These are phyloP conservation scores for Oxyruncus cristatus DNA, from an alignment of 2,113 vertebrate species.

Conservation along the genomic window DNA sequence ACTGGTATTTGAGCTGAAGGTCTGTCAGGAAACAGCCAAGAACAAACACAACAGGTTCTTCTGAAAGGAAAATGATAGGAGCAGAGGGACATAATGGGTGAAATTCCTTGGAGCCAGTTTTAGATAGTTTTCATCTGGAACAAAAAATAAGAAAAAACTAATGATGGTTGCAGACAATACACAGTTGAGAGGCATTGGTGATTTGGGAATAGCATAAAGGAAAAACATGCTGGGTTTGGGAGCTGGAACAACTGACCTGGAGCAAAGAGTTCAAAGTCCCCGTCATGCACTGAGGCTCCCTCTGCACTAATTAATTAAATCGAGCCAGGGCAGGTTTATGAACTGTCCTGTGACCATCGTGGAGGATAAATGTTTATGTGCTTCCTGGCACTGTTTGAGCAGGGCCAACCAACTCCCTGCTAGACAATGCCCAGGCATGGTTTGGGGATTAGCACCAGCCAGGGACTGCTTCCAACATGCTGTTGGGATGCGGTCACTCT, in stretches of 20 bases:
- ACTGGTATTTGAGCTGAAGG: background rate
- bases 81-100: background rate
- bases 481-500: conserved; percentile 31
- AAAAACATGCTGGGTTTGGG: background rate
- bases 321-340: background rate
- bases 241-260: background rate
- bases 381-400: background rate
- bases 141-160: background rate
- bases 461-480: background rate
- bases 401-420: background rate
- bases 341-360: background rate
- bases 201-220: background rate
- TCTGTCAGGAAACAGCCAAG: conserved; percentile 42
- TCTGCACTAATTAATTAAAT: conserved; percentile 41
- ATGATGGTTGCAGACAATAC: conserved; percentile 21
- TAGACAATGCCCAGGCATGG: conserved; percentile 31
- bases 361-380: conserved; percentile 13
- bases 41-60: conserved; percentile 55
- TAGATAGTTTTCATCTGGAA: conserved; percentile 20
- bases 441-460: background rate
- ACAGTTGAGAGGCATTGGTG: background rate
- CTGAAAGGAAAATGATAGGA: conserved; percentile 41
- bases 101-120: conserved; percentile 30
- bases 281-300: background rate
- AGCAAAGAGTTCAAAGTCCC: conserved; percentile 11